Conservation (phyloP, 2,113 vertebrate species). For the Dissostichus mawsoni region DNA sequence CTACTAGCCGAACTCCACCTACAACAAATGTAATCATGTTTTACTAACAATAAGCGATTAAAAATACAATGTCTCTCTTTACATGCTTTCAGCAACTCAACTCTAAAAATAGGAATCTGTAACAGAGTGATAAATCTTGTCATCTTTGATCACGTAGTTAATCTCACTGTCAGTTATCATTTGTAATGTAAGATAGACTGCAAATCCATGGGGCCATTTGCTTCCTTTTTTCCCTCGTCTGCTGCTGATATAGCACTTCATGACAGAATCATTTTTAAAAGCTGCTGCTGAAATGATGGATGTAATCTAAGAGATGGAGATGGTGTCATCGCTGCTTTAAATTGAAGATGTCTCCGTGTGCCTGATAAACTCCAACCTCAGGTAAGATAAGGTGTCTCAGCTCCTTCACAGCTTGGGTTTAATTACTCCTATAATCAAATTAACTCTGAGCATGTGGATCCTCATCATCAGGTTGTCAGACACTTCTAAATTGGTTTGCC, state of each 20-base stretch:
- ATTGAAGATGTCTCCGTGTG: neutral
- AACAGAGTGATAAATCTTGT: neutral
- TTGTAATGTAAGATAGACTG: neutral
- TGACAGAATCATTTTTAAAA: too few species aligned
- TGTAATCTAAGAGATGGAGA: neutral
- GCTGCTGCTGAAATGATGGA: too few species aligned
- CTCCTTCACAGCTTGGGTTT: neutral
- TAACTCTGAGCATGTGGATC: neutral
- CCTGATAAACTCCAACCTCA: too few species aligned
- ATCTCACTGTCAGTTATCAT: constrained; percentile 3
- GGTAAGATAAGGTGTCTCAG: neutral
- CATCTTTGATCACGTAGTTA: neutral
- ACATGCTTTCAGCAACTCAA: too few species aligned
- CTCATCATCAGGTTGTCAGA: constrained; percentile 24
- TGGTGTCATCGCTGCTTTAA: neutral
- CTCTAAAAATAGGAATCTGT: too few species aligned
- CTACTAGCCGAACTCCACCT: too few species aligned
- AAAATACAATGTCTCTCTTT: too few species aligned
- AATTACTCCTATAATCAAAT: constrained; percentile 1
- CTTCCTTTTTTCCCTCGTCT: neutral
- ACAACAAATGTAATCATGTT: too few species aligned
- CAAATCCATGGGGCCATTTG: neutral
- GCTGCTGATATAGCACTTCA: neutral
- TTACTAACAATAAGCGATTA: too few species aligned
- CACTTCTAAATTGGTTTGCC: neutral